phyloP scores from a whole-genome alignment of 2,113 vertebrate genomes.

The Physeter macrocephalus region DNA sequence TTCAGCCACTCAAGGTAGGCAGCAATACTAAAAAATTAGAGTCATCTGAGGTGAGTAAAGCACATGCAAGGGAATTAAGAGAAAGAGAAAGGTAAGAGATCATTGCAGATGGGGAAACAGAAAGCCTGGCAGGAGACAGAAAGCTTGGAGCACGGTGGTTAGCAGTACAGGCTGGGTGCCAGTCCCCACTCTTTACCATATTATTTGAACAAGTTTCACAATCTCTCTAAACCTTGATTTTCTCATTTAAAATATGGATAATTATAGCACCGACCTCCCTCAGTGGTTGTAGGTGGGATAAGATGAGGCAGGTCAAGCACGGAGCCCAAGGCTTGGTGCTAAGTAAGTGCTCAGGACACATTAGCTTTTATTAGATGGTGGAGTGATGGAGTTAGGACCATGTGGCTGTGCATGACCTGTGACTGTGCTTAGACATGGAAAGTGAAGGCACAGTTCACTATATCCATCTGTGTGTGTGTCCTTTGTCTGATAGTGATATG shows the following conservation, averaged over 20 bases:
- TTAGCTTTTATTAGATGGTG: neutral
- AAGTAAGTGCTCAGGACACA: neutral
- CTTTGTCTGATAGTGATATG: neutral
- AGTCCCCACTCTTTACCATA: neutral
- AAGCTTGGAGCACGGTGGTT: fast-evolving
- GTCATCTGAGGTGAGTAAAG: neutral
- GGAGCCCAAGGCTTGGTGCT: neutral
- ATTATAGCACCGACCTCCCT: neutral
- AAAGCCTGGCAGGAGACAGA: neutral
- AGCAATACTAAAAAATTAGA: neutral
- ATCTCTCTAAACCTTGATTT: neutral
- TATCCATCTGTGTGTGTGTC: neutral
- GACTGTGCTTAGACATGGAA: neutral
- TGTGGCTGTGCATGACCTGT: fast-evolving
- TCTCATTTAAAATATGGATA: neutral
- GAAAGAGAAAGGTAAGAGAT: neutral
- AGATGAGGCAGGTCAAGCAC: neutral
- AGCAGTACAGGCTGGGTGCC: fast-evolving
- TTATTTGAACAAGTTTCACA: neutral
- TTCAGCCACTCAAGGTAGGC: neutral
- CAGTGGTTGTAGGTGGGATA: no score
- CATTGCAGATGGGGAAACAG: no score
- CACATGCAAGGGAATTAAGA: neutral
- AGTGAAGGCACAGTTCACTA: neutral
- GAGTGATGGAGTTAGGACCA: fast-evolving